Conservation (phyloP, 2,888 invertebrate species). For the Phengaris arion region DNA sequence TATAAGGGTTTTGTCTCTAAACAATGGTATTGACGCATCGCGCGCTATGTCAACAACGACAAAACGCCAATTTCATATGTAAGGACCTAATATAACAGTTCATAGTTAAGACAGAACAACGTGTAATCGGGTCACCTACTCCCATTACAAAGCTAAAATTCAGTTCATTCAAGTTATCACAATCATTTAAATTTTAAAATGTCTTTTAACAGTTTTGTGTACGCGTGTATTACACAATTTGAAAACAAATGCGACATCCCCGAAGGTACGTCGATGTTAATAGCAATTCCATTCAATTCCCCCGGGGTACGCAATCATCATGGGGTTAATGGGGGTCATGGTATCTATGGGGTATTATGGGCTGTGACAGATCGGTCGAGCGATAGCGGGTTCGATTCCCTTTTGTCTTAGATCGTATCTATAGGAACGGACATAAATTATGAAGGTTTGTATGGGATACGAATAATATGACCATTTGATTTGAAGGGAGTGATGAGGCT, state of each 20-base stretch:
- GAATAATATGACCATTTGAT: background rate
- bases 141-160: too few relatives aligned
- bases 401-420: background rate
- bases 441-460: background rate
- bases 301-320: background rate
- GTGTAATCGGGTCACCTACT: too few relatives aligned
- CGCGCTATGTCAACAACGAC: too few relatives aligned
- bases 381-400: slow-evolving; percentile 14
- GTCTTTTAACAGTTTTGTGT: too few relatives aligned
- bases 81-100: too few relatives aligned
- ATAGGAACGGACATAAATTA: background rate
- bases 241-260: background rate
- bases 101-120: too few relatives aligned
- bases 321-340: background rate
- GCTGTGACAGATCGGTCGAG: background rate
- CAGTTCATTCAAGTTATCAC: too few relatives aligned
- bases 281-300: background rate
- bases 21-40: too few relatives aligned
- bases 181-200: too few relatives aligned
- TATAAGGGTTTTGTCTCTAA: too few relatives aligned
- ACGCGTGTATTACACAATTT: background rate
- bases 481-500: background rate
- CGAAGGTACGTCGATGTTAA: background rate
- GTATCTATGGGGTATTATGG: background rate
- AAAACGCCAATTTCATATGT: too few relatives aligned